Conservation (phyloP, 2,888 invertebrate genomes). For the Chymomyza amoena region DNA sequence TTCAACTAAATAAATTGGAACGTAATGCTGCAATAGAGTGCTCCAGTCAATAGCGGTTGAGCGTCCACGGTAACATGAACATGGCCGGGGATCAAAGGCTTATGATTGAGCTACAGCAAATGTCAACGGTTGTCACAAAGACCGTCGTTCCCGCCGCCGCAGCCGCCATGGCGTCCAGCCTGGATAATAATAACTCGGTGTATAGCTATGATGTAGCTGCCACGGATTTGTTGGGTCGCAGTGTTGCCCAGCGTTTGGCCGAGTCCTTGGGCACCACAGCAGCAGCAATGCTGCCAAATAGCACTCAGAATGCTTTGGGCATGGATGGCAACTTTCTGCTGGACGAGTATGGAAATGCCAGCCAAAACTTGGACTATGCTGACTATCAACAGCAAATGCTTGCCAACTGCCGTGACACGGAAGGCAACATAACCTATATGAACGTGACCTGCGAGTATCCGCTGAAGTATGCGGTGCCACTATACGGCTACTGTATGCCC, state of each 20-base stretch:
- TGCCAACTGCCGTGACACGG: slow-evolving; percentile 58
- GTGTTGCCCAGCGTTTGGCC: slow-evolving; percentile 9
- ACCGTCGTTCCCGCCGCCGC: slow-evolving; percentile 35
- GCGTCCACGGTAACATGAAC: background rate
- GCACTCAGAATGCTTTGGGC: background rate
- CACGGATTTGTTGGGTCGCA: slow-evolving; percentile 50
- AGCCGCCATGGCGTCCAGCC: slow-evolving; percentile 46
- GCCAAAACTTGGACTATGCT: slow-evolving; percentile 52
- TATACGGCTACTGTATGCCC: slow-evolving; percentile 82
- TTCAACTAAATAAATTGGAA: background rate
- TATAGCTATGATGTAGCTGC: slow-evolving; percentile 39
- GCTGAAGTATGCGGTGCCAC: slow-evolving; percentile 75
- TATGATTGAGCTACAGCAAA: slow-evolving; percentile 41
- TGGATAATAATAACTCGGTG: slow-evolving; percentile 45
- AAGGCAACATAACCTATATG: slow-evolving; percentile 74
- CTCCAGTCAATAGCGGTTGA: background rate
- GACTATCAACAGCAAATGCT: slow-evolving; percentile 53
- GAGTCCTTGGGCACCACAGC: background rate
- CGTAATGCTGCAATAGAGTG: background rate
- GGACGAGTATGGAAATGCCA: slow-evolving; percentile 46
- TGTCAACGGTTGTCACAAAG: slow-evolving; percentile 45
- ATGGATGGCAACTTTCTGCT: slow-evolving; percentile 19
- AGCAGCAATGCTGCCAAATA: background rate
- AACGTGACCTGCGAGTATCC: slow-evolving; percentile 78
- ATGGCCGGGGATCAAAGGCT: slow-evolving; percentile 23